Percentiles rank a stretch among this genome's conserved stretches.
Conservation (phyloP, 2,888 invertebrate species). For the Arge pagana region DNA sequence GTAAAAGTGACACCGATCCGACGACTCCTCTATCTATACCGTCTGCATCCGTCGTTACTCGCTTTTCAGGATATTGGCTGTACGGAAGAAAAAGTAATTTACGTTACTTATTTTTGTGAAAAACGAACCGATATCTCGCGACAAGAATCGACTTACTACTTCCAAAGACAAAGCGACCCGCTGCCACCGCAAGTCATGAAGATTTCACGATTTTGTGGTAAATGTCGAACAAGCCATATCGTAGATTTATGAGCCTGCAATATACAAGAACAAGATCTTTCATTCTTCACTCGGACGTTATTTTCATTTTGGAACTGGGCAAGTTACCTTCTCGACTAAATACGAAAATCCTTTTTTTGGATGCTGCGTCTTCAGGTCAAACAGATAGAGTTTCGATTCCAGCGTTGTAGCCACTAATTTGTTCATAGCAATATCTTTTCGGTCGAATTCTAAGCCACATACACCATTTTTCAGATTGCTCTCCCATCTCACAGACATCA, state of each 20-base stretch:
- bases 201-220: constrained; percentile 93
- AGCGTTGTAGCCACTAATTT: constrained; percentile 90
- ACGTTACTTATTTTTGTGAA: neutral
- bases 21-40: constrained; percentile 75
- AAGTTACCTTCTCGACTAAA: constrained; percentile 62
- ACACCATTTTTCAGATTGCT: constrained; percentile 91
- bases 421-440: constrained; percentile 93
- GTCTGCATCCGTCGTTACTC: constrained; percentile 72
- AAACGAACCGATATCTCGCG: neutral
- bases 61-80: constrained; percentile 79
- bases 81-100: constrained; percentile 35
- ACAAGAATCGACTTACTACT: constrained; percentile 80
- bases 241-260: constrained; percentile 69
- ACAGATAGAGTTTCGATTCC: constrained; percentile 88
- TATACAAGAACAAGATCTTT: neutral
- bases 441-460: constrained; percentile 87
- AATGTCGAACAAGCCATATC: constrained; percentile 84
- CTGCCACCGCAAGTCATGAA: constrained; percentile 90
- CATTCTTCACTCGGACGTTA: neutral
- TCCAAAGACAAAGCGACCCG: constrained; percentile 92
- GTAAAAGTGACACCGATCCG: constrained; percentile 76
- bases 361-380: constrained; percentile 87
- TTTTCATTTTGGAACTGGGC: neutral
- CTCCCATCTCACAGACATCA: constrained; percentile 87
- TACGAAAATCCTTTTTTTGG: constrained; percentile 82